Base-by-base conservation (phyloP, 2,888 invertebrate species). In the Pyrocoelia pectoralis region DNA sequence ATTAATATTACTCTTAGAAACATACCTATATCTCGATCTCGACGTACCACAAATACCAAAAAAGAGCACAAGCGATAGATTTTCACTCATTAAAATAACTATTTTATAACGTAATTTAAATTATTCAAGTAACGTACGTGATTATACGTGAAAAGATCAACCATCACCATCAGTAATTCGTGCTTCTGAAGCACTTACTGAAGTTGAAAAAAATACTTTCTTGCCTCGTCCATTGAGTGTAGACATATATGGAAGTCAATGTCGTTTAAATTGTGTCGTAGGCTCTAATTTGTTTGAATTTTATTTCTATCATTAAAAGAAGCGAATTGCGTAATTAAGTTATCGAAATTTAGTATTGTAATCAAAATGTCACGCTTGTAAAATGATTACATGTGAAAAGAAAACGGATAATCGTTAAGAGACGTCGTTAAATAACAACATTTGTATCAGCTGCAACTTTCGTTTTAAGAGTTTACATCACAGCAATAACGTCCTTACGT, bases 211-310 rank as follows among this genome's bases (percentile, higher is more conserved):
- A 46, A 46, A 43, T 9, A 8, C 33, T 33, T n/a, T 33, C 33
- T 33, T 33, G 33, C 43, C 55, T 49, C 24, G 60, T 49, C 49
- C 60, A 60, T 60, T 54, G 54, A 56, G 52, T 57, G 49, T 14
- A 15, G 41, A 46, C 63, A 53, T 63, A 63, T 63, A 63, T 54
- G 58, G 63, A 50, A 52, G 33, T 63, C 63, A 63, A 63, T 63
- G 63, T 43, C 63, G 50, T 38, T 41, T 40, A 53, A 57, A 54
- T 6, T 18, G 24, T 58, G 24, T 29, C 14, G 55, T 55, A 24
- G 55, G 60, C 49, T 60, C 48, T 29, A 59, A 59, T 59, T 48
- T 38, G 53, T 14, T 41, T 5, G 19, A 14, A 24, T 57, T 49
- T 56, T 28, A 48, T 40, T 40, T 49, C 13, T n/a, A 50, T 18